Percentiles rank a stretch among this genome's conserved stretches.
Conservation (phyloP, 2,888 invertebrate species). For the Drosophila heteroneura region DNA sequence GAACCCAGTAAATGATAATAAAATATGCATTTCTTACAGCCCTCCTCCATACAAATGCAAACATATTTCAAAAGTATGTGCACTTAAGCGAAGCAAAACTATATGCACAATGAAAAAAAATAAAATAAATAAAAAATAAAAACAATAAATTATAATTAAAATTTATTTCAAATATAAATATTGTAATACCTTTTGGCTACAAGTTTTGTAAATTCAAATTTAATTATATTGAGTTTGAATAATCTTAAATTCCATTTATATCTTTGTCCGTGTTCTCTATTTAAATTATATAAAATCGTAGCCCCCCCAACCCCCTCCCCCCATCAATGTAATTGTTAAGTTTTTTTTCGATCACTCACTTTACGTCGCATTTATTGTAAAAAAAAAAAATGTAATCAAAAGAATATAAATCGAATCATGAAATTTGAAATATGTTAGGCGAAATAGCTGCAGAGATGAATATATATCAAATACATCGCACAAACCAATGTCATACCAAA, state of each 20-base stretch:
- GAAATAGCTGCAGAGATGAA: constrained; percentile 29
- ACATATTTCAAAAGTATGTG: constrained; percentile 20
- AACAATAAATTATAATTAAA: not conserved
- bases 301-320: constrained; percentile 3
- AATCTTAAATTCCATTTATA: not conserved
- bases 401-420: constrained; percentile 14
- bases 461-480: constrained; percentile 2
- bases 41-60: constrained; percentile 19
- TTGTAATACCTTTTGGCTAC: constrained; percentile 28
- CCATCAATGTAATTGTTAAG: constrained; percentile 54
- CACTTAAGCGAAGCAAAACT: constrained; percentile 6
- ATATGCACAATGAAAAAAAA: constrained; percentile 2
- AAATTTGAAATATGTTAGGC: constrained; percentile 43
- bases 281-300: constrained; percentile 57
- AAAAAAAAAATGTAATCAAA: constrained; percentile 18
- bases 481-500: constrained; percentile 10
- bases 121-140: not conserved
- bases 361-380: constrained; percentile 51
- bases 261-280: constrained; percentile 42
- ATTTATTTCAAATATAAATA: constrained; percentile 14
- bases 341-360: constrained; percentile 23
- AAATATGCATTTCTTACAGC: constrained; percentile 46
- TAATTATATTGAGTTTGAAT: constrained; percentile 40
- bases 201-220: constrained; percentile 54
- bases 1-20: constrained; percentile 2